A percentile compares a stretch with the other conserved stretches of the same genome.
Conservation (phyloP, 2,113 vertebrate species). For the Sula dactylatra region DNA sequence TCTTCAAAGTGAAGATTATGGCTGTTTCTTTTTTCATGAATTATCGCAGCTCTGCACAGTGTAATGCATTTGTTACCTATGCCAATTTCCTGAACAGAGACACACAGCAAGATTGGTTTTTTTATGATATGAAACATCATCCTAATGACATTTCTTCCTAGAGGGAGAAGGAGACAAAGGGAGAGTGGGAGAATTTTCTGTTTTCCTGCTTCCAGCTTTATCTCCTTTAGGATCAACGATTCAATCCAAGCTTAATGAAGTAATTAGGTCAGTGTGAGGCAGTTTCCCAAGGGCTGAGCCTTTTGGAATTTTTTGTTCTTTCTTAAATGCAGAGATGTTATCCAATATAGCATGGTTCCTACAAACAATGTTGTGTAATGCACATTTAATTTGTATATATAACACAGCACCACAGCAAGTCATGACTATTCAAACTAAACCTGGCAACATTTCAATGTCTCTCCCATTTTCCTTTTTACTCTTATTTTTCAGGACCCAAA, state of each 20-base stretch:
- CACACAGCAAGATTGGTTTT: background rate
- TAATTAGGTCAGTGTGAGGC: conserved; percentile 51
- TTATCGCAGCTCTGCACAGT: background rate
- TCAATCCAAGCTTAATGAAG: conserved; percentile 58
- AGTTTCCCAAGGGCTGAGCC: conserved; percentile 32
- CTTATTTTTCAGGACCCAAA: background rate
- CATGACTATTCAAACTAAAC: background rate
- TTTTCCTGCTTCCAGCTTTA: conserved; percentile 45
- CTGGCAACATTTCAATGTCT: background rate
- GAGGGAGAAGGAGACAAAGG: background rate
- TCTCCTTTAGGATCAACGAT: conserved; percentile 53
- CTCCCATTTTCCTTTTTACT: background rate
- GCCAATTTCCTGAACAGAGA: background rate
- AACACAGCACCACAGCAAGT: background rate
- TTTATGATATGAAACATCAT: background rate
- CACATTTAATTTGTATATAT: background rate
- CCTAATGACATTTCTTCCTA: conserved; percentile 21
- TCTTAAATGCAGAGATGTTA: conserved; percentile 20
- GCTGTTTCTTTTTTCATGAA: background rate
- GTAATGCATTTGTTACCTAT: background rate
- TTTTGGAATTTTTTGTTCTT: conserved; percentile 31
- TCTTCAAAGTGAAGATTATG: background rate
- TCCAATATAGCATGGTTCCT: background rate
- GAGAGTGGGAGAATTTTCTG: background rate
- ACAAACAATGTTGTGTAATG: background rate